A percentile compares a stretch with the other conserved stretches of the same genome.
Conservation (phyloP, 2,888 invertebrate genomes). For the Mycalesis mineus region DNA sequence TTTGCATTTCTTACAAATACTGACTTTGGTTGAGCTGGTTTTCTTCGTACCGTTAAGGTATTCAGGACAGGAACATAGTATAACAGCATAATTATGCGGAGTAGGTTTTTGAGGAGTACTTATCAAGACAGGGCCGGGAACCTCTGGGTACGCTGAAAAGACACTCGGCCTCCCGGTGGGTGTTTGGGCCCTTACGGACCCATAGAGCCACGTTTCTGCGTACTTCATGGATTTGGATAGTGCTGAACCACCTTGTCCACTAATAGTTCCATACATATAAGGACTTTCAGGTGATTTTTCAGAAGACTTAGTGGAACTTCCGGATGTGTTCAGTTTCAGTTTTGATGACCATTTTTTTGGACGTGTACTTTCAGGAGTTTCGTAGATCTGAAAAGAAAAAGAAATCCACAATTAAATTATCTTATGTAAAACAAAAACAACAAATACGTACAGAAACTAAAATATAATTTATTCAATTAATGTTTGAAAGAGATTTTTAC, state of each 20-base stretch:
- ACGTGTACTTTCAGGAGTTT: slow-evolving; percentile 73
- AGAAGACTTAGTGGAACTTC: slow-evolving; percentile 65
- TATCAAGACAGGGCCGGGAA: slow-evolving; percentile 67
- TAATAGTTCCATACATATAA: slow-evolving; percentile 71
- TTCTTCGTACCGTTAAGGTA: slow-evolving; percentile 87
- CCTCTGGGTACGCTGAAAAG: slow-evolving; percentile 70
- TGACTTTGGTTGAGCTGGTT: slow-evolving; percentile 84
- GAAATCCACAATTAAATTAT: neutral
- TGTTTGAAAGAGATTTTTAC: too few species aligned
- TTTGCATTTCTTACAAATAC: slow-evolving; percentile 90
- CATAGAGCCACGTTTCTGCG: slow-evolving; percentile 91
- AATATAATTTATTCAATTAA: too few species aligned
- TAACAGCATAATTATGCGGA: slow-evolving; percentile 83
- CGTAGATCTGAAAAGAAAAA: slow-evolving; percentile 68
- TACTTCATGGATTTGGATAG: slow-evolving; percentile 90
- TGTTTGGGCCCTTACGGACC: slow-evolving; percentile 82
- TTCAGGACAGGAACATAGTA: slow-evolving; percentile 89
- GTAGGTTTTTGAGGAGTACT: slow-evolving; percentile 77
- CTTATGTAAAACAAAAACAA: neutral
- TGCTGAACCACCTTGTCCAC: slow-evolving; percentile 82
- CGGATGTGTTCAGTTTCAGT: slow-evolving; percentile 78
- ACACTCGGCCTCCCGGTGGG: slow-evolving; percentile 68
- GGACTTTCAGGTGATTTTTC: slow-evolving; percentile 71
- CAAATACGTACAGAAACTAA: neutral
- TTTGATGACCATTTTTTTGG: slow-evolving; percentile 86